A percentile compares a stretch with the other conserved stretches of the same genome.
phyloP scores from a whole-genome alignment of 2,797 vertebrate genomes.

The Poecilia picta region DNA sequence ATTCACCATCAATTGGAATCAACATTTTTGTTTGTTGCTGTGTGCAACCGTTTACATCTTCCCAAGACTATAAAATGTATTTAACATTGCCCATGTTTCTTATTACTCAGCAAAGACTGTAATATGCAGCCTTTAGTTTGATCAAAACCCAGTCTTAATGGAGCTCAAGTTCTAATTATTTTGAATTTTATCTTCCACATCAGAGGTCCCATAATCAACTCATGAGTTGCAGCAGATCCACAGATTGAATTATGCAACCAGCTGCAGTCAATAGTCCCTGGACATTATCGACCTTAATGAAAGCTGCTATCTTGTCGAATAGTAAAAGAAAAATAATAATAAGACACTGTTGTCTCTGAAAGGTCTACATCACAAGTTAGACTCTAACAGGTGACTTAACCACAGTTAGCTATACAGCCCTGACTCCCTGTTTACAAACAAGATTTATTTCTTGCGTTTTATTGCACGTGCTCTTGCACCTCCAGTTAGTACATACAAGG shows the following conservation, averaged over 20 bases:
- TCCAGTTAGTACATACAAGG: not conserved
- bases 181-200: conserved; percentile 13
- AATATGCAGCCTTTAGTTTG: not conserved
- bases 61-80: not conserved
- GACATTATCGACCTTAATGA: conserved; percentile 51
- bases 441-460: conserved; percentile 38
- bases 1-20: no score
- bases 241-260: conserved; percentile 23
- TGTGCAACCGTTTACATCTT: not conserved
- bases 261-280: conserved; percentile 46
- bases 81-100: not conserved
- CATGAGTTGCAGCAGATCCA: conserved; percentile 5
- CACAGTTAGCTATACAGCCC: conserved; percentile 30
- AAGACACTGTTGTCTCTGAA: conserved; percentile 21
- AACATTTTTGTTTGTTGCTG: not conserved
- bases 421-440: conserved; percentile 51
- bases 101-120: not conserved
- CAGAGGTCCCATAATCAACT: not conserved
- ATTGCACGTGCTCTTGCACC: conserved; percentile 22
- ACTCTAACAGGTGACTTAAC: conserved; percentile 35
- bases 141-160: not conserved
- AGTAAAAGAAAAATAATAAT: conserved; percentile 22
- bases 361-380: conserved; percentile 25
- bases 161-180: conserved; percentile 1
- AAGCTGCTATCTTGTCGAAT: conserved; percentile 37